phyloP scores from a whole-genome alignment of 2,113 vertebrate species.

The Marcusenius ussheri region DNA sequence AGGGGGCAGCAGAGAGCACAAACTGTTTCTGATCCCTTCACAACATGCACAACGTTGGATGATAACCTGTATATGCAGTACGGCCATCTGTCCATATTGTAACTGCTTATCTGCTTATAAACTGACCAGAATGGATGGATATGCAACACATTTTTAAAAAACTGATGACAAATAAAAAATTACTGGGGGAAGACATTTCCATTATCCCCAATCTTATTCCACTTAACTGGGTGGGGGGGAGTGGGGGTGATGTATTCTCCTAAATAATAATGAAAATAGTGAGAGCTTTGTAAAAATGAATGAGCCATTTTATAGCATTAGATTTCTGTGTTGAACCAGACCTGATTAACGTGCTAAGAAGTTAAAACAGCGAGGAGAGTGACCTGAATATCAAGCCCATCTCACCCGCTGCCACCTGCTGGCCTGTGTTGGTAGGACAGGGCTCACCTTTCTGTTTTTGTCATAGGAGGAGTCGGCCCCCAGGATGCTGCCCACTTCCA shows the following conservation, averaged over 20 bases:
- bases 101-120: background rate
- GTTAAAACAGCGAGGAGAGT: background rate
- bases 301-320: background rate
- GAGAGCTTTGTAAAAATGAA: background rate
- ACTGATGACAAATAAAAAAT: background rate
- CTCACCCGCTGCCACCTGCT: background rate
- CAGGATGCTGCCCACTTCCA: constrained; percentile 81
- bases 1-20: constrained; percentile 25
- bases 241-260: background rate
- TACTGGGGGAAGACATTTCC: background rate
- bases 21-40: background rate
- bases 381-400: background rate
- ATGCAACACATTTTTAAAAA: background rate
- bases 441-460: constrained; percentile 81
- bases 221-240: background rate
- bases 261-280: background rate
- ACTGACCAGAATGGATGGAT: background rate
- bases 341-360: background rate
- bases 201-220: background rate
- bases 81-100: background rate
- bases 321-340: background rate
- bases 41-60: background rate
- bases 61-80: background rate
- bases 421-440: background rate
- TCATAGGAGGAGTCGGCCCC: constrained; percentile 85